A percentile compares a stretch with the other conserved stretches of the same genome.
Conservation (phyloP, 2,888 invertebrate species). For the Zootermopsis nevadensis region DNA sequence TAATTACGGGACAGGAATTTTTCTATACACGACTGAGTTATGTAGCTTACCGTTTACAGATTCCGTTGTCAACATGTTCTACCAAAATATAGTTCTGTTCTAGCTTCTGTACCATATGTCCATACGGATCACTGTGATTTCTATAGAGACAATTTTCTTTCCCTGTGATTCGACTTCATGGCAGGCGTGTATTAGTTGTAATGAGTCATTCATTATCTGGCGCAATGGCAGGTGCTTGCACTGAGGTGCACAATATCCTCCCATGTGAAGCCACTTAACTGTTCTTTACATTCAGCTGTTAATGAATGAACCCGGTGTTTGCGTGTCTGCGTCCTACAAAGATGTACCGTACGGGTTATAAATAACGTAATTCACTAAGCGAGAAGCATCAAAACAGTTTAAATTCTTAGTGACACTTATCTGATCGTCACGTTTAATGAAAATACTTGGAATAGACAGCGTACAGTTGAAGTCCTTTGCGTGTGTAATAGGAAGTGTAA, state of each 20-base stretch:
- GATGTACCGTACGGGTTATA: not conserved
- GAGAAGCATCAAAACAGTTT: not conserved
- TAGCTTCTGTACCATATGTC: too few relatives aligned
- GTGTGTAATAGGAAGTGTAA: not conserved
- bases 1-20: too few relatives aligned
- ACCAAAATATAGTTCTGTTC: too few relatives aligned
- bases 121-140: too few relatives aligned
- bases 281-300: not conserved
- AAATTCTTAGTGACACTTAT: not conserved
- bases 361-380: not conserved
- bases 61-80: too few relatives aligned
- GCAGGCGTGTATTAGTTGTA: not conserved
- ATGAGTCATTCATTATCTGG: conserved; percentile 11
- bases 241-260: not conserved
- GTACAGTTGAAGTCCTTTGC: not conserved
- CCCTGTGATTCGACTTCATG: too few relatives aligned
- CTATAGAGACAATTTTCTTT: too few relatives aligned
- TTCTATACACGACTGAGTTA: too few relatives aligned
- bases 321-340: not conserved
- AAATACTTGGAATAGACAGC: too few relatives aligned
- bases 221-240: not conserved
- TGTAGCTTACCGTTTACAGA: too few relatives aligned
- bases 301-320: not conserved
- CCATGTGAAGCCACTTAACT: not conserved
- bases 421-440: not conserved